Evolutionary conservation across 1,140 invertebrate species (phyloP), one percentile per base, ranked within the genome.

Genomic region (Oryzaephilus surinamensis): DNA sequence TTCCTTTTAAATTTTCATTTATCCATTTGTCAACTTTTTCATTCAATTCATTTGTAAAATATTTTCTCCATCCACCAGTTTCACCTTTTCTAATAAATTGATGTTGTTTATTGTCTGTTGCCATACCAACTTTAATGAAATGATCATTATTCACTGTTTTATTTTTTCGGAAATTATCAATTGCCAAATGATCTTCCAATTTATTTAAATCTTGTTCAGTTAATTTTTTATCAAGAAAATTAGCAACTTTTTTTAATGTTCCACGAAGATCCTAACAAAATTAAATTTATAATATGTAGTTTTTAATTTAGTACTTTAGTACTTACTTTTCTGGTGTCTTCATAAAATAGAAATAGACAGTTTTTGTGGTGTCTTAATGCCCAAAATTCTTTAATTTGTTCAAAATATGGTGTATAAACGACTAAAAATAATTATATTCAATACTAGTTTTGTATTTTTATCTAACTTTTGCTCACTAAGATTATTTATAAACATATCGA

Each of bases 311-410:
- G 44, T 26, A 43, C 24, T 30, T 23, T 23, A 23, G n/a, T 6
- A 23, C 27, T 20, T 30, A 34, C 41, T 23, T 44, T 49, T 2
- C 15, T 45, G 17, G 86, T 74, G 43, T 87, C 77, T 61, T 89
- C 84, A 53, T 86, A 89, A 53, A 82, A 83, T 12, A 86, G 52
- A 51, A 84, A 84, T 0, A 85, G 53, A 30, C 86, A 54, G 55
- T 84, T 84, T 4, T 71, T 64, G 51, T 81, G 61, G 43, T 81
- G 39, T 42, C 72, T 65, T 10, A 64, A 54, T 1, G 69, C 50
- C 71, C 77, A 82, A 0, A 77, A 79, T 65, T 86, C 81, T 49
- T 77, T 74, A 0, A 86, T 49, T 50, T 87, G 82, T 42, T 73
- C 70, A 66, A 79, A 84, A 51, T 67, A 74, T 1, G 83, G 81